phyloP scores from a whole-genome alignment of 2,113 vertebrate species.

The Cyanocitta stelleri region DNA sequence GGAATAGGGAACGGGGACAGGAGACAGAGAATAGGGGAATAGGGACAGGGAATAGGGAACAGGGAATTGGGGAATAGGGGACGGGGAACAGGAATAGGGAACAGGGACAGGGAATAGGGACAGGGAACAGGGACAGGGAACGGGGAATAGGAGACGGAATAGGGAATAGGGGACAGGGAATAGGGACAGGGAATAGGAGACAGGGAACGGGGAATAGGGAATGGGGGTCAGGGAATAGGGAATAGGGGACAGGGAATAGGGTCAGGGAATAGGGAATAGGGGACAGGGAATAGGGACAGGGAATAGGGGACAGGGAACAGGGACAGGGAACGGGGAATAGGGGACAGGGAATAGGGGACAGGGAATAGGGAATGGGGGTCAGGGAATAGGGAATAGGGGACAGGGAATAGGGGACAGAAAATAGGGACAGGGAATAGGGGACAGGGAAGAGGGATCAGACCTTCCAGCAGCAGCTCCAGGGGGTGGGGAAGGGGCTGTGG shows the following conservation, averaged over 20 bases:
- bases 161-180: neutral
- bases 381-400: neutral
- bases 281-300: no score
- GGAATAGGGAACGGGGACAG: neutral
- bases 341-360: no score
- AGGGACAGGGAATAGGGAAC: neutral
- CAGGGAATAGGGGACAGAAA: neutral
- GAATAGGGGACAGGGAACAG: no score
- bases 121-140: neutral
- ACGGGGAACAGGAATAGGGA: rapidly evolving
- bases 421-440: neutral
- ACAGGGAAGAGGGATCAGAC: neutral
- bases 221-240: neutral
- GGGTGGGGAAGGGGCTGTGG: neutral
- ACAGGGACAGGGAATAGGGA: neutral
- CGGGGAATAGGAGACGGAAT: neutral
- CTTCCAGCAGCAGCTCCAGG: neutral
- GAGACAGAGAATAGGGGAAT: neutral
- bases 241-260: neutral
- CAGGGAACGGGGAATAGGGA: neutral
- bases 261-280: neutral
- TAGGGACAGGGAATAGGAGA: neutral
- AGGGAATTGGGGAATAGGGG: neutral
- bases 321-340: neutral
- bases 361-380: no score